Evolutionary conservation across 2,888 invertebrate genomes (phyloP).

Genomic region (Noctua janthina): DNA sequence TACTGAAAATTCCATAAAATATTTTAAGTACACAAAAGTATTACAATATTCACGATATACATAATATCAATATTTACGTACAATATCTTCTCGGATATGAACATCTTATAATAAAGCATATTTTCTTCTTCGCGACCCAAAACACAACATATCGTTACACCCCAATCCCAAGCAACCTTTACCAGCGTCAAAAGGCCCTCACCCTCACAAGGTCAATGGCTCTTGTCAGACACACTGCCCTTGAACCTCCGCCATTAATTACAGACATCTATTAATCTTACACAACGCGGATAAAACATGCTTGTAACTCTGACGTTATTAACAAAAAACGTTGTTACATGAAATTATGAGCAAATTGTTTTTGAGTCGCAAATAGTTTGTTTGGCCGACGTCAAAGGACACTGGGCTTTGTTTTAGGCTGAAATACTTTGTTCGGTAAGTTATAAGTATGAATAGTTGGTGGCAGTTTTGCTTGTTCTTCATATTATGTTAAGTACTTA

Average conservation of each 20-base stretch:
- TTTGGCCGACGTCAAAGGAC: background rate
- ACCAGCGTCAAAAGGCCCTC: conserved; percentile 18
- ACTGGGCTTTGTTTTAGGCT: background rate
- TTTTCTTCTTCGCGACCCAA: background rate
- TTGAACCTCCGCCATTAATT: conserved; percentile 62
- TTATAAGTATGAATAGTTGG: background rate
- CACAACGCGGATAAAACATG: conserved; percentile 51
- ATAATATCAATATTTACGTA: too few species aligned
- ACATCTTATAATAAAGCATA: background rate
- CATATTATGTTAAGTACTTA: background rate
- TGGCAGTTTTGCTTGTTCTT: background rate
- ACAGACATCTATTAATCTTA: conserved; percentile 61
- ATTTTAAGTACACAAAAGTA: background rate
- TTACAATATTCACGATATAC: too few species aligned
- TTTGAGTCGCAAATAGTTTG: conserved; percentile 41
- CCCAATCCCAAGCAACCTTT: conserved; percentile 15
- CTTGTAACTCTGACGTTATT: conserved; percentile 38
- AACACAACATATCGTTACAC: background rate
- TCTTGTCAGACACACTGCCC: conserved; percentile 49
- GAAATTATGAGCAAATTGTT: conserved; percentile 54
- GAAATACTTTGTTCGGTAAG: conserved; percentile 13
- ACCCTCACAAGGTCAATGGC: conserved; percentile 53
- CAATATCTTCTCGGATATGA: background rate
- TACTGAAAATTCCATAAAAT: background rate
- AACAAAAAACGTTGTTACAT: conserved; percentile 49